Conservation (phyloP, 2,113 vertebrate genomes). For the Octodon degus region DNA sequence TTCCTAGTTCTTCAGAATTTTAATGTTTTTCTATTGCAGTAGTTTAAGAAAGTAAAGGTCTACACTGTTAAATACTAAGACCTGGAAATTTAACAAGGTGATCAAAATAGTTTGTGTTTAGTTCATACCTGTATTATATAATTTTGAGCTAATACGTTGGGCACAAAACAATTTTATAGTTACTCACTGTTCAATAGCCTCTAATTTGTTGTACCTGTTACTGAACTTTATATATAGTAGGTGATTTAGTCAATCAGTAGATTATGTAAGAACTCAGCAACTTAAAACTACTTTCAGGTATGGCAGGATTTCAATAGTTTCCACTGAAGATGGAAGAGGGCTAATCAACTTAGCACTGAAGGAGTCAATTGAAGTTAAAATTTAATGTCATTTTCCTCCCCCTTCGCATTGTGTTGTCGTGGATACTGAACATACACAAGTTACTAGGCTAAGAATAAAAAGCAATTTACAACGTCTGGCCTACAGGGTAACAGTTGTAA, state of each 20-base stretch:
- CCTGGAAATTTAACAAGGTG: background rate
- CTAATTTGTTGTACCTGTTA: background rate
- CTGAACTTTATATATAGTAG: background rate
- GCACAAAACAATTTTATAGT: slow-evolving; percentile 23
- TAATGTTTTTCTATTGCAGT: background rate
- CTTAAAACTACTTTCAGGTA: background rate
- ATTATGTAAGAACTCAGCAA: slow-evolving; percentile 12
- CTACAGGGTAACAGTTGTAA: background rate
- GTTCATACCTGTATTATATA: background rate
- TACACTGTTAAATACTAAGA: background rate
- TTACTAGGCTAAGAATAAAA: slow-evolving; percentile 5
- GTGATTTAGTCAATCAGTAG: slow-evolving; percentile 39
- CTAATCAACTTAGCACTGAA: background rate
- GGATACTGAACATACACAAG: background rate
- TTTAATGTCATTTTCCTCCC: background rate
- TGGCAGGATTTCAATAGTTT: slow-evolving; percentile 29
- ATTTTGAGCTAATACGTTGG: background rate
- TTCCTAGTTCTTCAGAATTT: background rate
- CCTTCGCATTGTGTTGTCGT: background rate
- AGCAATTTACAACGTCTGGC: background rate
- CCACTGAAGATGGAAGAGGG: background rate
- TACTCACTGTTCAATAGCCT: background rate
- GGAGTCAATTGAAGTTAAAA: slow-evolving; percentile 25
- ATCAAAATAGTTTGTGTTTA: slow-evolving; percentile 7
- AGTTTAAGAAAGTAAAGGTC: background rate